Base-by-base conservation (phyloP, 1,140 invertebrate species). In the Drepana arcuata region DNA sequence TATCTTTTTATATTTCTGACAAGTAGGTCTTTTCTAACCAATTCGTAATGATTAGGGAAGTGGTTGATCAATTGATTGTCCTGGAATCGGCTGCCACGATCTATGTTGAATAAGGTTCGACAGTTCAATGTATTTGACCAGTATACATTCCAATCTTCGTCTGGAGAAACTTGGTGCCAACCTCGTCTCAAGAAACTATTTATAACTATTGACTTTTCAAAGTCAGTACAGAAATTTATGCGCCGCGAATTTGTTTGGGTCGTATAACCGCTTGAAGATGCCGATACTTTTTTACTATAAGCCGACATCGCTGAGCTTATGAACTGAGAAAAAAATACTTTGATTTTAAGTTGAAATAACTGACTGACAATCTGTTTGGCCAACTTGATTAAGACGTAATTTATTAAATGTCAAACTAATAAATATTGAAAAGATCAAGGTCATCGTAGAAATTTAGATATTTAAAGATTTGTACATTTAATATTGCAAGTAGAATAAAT, bases 1-100 rank as follows among this genome's bases (percentile, higher is more conserved):
- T 98, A 98, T 11, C 95, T 84, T 73, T 97, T 98, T 33, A 98
- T 96, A 71, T 98, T 98, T 83, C 97, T 97, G 2, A 98, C 95
- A 37, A 98, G 85, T 12, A 98, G 82, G 85, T 98, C 96, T 82
- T 98, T 98, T 1, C 96, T 85, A 2, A 95, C 96, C 9, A 98
- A 80, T 69, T 98, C 96, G 61, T 97, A 97, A 77, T 98, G 95
- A 84, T 96, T 98, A 0, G 94, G 93, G 75, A 95, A 96, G 71
- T 96, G 94, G 82, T 95, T 95, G 11, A 95, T 95, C 26, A 93
- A 68, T 65, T 97, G 95, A 85, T 95, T 92, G 77, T 97, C 95
- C 37, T 89, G 88, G 86, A 97, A 90, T 41, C 95, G 85, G 69
- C 95, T 95, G 7, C 95, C 94, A 67, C 88, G 93, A 51, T 97